phyloP scores from a whole-genome alignment of 2,797 vertebrate genomes.

The Scleropages formosus region DNA sequence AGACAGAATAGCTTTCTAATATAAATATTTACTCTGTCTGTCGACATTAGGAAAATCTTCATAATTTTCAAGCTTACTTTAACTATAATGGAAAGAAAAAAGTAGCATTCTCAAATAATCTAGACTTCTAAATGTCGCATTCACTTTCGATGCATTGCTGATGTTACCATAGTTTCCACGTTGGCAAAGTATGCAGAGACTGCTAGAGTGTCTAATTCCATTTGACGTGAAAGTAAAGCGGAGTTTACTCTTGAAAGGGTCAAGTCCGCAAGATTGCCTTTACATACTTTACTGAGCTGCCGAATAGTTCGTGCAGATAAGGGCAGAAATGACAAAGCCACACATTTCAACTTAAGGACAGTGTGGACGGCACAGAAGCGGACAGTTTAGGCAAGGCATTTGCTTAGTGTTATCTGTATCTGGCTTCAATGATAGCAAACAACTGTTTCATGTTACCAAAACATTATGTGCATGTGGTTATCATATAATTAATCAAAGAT shows the following conservation, averaged over 20 bases:
- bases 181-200: not conserved
- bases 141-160: slow-evolving; percentile 2
- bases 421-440: not conserved
- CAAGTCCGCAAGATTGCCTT: not conserved
- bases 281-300: not conserved
- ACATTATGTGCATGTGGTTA: not conserved
- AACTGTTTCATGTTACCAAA: not conserved
- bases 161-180: not conserved
- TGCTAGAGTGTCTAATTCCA: slow-evolving; percentile 2
- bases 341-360: not conserved
- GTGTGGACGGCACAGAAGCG: not conserved
- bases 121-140: not conserved
- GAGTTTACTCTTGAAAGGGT: slow-evolving; percentile 1
- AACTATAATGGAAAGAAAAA: not conserved
- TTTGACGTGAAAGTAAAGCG: not conserved
- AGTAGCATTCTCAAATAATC: not conserved
- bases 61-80: not conserved
- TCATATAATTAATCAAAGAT: slow-evolving; percentile 13
- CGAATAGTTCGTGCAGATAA: not conserved
- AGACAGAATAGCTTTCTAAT: not conserved
- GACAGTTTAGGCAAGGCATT: slow-evolving; percentile 5
- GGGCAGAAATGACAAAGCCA: too few species aligned
- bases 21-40: not conserved
- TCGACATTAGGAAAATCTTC: too few species aligned
- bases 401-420: slow-evolving; percentile 7